Evolutionary conservation across 2,797 vertebrate genomes (phyloP).

Genomic region (Sciurus carolinensis): DNA sequence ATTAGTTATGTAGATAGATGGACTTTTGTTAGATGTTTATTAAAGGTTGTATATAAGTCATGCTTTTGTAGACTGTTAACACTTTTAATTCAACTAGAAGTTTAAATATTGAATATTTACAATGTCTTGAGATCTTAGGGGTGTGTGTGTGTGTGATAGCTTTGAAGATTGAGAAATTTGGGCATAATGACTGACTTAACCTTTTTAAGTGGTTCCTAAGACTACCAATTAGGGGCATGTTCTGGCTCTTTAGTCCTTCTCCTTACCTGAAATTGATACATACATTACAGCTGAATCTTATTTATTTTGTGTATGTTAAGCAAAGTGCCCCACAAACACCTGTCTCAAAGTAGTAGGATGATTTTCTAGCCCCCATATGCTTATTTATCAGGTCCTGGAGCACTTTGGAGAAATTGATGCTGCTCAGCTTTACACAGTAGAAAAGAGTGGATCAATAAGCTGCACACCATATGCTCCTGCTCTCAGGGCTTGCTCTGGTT

Average conservation of each 20-base stretch:
- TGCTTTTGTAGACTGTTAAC: slow-evolving; percentile 15
- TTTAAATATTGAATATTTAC: not conserved
- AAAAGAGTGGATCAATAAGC: slow-evolving; percentile 58
- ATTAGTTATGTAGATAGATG: not conserved
- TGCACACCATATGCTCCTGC: not conserved
- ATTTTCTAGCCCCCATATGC: not conserved
- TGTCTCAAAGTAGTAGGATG: not conserved
- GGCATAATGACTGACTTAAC: not conserved
- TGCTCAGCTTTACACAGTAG: slow-evolving; percentile 12
- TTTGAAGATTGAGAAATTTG: slow-evolving; percentile 32
- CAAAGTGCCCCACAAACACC: not conserved
- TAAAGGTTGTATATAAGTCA: slow-evolving; percentile 25
- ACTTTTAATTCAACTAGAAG: not conserved
- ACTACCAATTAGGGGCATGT: not conserved
- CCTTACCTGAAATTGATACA: too few species aligned
- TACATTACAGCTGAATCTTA: not conserved
- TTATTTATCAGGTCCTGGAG: not conserved
- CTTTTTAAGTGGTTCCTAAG: not conserved
- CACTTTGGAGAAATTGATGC: slow-evolving; percentile 10
- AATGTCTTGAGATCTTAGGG: not conserved
- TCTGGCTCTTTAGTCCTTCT: not conserved
- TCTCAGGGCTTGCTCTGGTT: not conserved
- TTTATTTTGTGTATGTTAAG: not conserved
- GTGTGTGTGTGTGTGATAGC: too few species aligned
- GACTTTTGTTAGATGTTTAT: slow-evolving; percentile 17